Evolutionary conservation across 53 echinoderm and acorn worm species (phyloP).

Genomic region (Temnopleurus reevesii): DNA sequence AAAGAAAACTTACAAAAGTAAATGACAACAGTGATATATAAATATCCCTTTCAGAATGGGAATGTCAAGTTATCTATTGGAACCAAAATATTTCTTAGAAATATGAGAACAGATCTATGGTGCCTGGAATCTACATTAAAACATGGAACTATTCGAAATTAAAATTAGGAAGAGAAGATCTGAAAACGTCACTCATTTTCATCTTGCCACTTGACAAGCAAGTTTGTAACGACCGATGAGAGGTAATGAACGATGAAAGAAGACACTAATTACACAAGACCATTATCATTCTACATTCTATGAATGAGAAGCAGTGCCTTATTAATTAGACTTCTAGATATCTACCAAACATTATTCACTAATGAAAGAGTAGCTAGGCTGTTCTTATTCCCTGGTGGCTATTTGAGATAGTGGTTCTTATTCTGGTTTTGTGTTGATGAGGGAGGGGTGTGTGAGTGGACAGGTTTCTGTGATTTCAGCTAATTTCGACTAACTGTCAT

Average conservation of each 20-base stretch:
- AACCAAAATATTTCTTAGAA: neutral
- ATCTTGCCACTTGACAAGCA: neutral
- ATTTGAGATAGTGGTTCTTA: neutral
- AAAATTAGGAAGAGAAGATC: no score
- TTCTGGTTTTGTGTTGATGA: neutral
- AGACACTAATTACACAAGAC: slow-evolving; percentile 13
- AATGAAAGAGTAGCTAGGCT: neutral
- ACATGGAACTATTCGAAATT: no score
- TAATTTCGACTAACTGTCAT: slow-evolving; percentile 46
- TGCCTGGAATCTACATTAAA: no score
- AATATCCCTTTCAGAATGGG: no score
- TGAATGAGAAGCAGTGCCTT: slow-evolving; percentile 6
- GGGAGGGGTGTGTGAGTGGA: slow-evolving; percentile 1
- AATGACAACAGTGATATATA: no score
- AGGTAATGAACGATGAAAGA: slow-evolving; percentile 17
- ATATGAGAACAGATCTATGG: neutral
- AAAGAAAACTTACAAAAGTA: no score
- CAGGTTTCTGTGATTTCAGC: slow-evolving; percentile 54
- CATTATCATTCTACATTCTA: neutral
- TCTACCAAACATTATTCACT: slow-evolving; percentile 8
- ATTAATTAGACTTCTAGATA: neutral
- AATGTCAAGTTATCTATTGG: no score
- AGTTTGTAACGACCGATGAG: neutral
- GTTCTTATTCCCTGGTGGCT: slow-evolving; percentile 18
- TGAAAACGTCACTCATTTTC: slow-evolving; percentile 16